These are phyloP conservation scores for Petrocephalus microphthalmus DNA, from an alignment of 2,113 vertebrate genomes.

Conservation along the genomic window DNA sequence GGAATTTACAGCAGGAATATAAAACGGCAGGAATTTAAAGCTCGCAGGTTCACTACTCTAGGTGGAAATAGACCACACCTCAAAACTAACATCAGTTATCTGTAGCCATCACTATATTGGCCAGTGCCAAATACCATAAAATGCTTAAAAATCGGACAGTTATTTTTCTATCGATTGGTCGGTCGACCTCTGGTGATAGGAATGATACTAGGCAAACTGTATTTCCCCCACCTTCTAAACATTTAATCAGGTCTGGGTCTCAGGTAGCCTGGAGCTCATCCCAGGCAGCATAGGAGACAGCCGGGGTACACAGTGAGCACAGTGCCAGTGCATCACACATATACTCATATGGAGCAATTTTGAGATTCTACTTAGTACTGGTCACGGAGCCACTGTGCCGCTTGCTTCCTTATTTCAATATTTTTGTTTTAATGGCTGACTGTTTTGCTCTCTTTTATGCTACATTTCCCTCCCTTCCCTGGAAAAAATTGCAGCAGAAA, in stretches of 20 bases:
- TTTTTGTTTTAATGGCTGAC: not conserved
- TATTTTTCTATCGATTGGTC: not conserved
- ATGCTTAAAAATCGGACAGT: not conserved
- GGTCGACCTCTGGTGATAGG: not conserved
- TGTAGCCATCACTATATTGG: not conserved
- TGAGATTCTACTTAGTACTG: not conserved
- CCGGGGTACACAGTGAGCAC: not conserved
- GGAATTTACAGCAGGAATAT: too few relatives aligned
- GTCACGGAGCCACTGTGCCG: not conserved
- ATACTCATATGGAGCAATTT: not conserved
- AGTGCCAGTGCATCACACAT: not conserved
- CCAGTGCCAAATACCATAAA: not conserved
- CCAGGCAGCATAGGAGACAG: not conserved
- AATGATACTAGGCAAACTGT: not conserved
- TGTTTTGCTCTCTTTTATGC: not conserved
- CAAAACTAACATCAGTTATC: too few relatives aligned
- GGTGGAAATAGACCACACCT: not conserved
- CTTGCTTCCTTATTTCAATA: not conserved
- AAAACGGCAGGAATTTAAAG: not conserved
- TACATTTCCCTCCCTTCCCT: not conserved
- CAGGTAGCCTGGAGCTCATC: not conserved
- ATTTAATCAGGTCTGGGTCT: not conserved
- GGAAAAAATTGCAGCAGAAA: not conserved
- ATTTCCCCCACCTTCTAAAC: not conserved
- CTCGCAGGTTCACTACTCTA: not conserved